Base-by-base conservation (phyloP, 2,888 invertebrate genomes). In the Cephus pygmeus region DNA sequence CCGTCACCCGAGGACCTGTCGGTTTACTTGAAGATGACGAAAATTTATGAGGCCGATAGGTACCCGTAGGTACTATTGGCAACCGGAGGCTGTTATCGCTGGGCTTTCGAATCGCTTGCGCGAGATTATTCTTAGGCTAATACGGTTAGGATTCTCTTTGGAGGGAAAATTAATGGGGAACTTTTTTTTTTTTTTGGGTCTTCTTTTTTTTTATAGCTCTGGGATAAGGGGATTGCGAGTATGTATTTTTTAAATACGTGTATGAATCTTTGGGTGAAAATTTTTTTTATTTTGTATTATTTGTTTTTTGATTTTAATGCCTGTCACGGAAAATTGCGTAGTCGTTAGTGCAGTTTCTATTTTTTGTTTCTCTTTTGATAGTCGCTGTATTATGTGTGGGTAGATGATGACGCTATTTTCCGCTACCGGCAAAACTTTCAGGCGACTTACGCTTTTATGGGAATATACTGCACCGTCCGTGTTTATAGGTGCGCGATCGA, bases 1-100 rank as follows among this genome's bases (percentile, higher is more conserved):
- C 69, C 74, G 34, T 69, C 69, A 31, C 33, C 31, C 74, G 75
- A 77, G 69, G 74, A 40, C 75, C 77, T 40, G 74, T 33, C 69
- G 34, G 15, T 74, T 36, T 36, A 23, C 34, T 34, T 9, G 40
- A 56, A 23, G 40, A 34, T 77, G 75, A 75, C 77, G 75, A 77
- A 71, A 77, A 77, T 77, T 77, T 73, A 77, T 77, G 77, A 75
- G 12, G 69, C 11, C 30, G 34, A 75, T 40, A 36, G 1, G 12
- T 4, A 36, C 0, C 69, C 33, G 12, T 1, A 3, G 77, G 15
- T 2, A 23, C 23, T 56, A 56, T 56, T 15, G 40, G 40, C 40
- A 23, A 56, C 2, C 9, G 40, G 23, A 56, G 40, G 9, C 40
- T 15, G 40, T 56, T 56, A 56, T 56, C 40, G 40, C 23, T 56